These are phyloP conservation scores for Cerceris rybyensis DNA, from an alignment of 2,888 invertebrate genomes.

Conservation along the genomic window DNA sequence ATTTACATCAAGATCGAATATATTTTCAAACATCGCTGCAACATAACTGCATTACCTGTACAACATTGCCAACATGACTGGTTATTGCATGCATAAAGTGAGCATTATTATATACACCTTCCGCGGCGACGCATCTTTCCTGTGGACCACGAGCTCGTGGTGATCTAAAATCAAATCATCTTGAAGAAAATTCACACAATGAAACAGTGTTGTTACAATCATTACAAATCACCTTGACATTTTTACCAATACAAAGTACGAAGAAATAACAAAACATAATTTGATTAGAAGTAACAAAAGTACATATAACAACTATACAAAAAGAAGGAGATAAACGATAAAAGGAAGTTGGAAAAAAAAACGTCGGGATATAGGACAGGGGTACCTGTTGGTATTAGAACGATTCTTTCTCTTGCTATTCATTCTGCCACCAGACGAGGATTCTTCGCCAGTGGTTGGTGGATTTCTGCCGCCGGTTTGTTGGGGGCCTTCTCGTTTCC, in stretches of 20 bases:
- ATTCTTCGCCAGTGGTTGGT: slow-evolving; percentile 76
- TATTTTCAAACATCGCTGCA: not conserved
- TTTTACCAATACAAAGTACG: no score
- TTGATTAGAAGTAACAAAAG: not conserved
- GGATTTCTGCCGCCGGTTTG: slow-evolving; percentile 84
- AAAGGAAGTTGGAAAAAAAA: not conserved
- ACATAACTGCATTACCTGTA: slow-evolving; percentile 83
- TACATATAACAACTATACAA: not conserved
- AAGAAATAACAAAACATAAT: no score
- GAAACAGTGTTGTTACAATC: no score
- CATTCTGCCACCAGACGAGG: slow-evolving; percentile 84
- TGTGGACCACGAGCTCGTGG: slow-evolving; percentile 84
- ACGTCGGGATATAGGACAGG: slow-evolving; percentile 64
- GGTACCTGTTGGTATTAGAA: slow-evolving; percentile 89
- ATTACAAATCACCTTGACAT: no score
- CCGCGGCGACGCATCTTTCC: slow-evolving; percentile 86
- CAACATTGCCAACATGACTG: slow-evolving; percentile 91
- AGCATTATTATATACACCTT: slow-evolving; percentile 95
- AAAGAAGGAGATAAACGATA: not conserved
- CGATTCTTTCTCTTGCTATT: slow-evolving; percentile 94
- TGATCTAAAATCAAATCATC: slow-evolving; percentile 82
- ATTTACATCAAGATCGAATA: not conserved
- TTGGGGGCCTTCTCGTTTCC: slow-evolving; percentile 91
- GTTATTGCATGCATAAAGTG: slow-evolving; percentile 95
- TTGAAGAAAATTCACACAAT: not conserved